phyloP scores from a whole-genome alignment of 2,797 vertebrate species.

The Rallus crepitans region DNA sequence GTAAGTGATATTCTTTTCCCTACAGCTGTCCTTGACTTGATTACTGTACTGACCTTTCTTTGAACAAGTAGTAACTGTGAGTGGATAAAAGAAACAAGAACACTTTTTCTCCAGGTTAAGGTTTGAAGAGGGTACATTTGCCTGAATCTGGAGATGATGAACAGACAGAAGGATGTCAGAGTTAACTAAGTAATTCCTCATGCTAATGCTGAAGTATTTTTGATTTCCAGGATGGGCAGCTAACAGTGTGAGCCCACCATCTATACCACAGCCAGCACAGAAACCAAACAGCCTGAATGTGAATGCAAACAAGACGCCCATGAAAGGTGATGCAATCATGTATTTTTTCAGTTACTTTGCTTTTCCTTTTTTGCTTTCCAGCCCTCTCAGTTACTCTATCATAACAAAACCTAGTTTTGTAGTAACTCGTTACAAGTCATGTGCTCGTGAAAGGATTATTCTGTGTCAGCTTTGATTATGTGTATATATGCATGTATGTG shows the following conservation, averaged over 20 bases:
- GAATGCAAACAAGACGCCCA: slow-evolving; percentile 66
- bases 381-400: neutral
- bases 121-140: neutral
- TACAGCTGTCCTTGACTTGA: neutral
- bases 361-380: neutral
- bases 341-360: neutral
- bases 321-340: slow-evolving; percentile 78
- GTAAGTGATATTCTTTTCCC: neutral
- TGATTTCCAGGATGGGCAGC: slow-evolving; percentile 84
- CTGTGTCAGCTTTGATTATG: neutral
- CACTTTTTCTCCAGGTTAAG: neutral
- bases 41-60: neutral
- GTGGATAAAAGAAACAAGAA: neutral
- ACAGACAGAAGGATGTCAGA: neutral
- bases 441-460: neutral
- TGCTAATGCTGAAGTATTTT: neutral
- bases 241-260: slow-evolving; percentile 53
- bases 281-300: slow-evolving; percentile 78
- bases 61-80: neutral
- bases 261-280: slow-evolving; percentile 74
- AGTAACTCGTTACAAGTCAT: neutral
- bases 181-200: neutral
- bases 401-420: neutral
- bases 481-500: neutral
- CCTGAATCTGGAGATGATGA: neutral